Evolutionary conservation across 1,140 invertebrate genomes (phyloP).

Genomic region (Coboldia fuscipes): DNA sequence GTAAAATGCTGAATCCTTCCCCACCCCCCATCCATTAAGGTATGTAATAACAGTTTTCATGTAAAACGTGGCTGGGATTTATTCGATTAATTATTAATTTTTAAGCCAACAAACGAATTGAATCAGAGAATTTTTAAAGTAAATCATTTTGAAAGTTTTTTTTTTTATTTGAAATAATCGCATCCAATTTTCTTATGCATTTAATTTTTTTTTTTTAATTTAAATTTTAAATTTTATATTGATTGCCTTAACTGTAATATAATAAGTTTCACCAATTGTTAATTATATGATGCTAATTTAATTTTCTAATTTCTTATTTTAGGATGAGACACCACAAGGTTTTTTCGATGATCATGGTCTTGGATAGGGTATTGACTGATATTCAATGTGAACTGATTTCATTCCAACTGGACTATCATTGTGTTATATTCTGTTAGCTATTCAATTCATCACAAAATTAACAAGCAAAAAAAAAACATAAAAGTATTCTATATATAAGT

Average conservation of each 20-base stretch:
- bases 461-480: not conserved
- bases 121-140: constrained; percentile 8
- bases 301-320: constrained; percentile 33
- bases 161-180: constrained; percentile 9
- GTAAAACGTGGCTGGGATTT: too few relatives aligned
- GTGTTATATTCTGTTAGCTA: too few relatives aligned
- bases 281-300: too few relatives aligned
- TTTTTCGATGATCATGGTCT: constrained; percentile 97
- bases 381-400: not conserved
- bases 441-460: constrained; percentile 10
- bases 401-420: too few relatives aligned
- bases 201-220: constrained; percentile 7
- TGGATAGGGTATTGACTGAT: constrained; percentile 36
- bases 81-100: too few relatives aligned
- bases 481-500: not conserved
- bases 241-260: constrained; percentile 8
- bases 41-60: too few relatives aligned
- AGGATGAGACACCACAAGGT: constrained; percentile 97
- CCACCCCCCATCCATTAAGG: too few relatives aligned
- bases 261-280: too few relatives aligned
- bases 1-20: too few relatives aligned
- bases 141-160: constrained; percentile 8
- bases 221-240: constrained; percentile 6
- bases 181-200: constrained; percentile 8
- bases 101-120: too few relatives aligned